Percentiles rank a stretch among this genome's conserved stretches.
These are phyloP conservation scores for Bacillus rossius DNA, from an alignment of 1,140 invertebrate genomes.

Conservation along the genomic window DNA sequence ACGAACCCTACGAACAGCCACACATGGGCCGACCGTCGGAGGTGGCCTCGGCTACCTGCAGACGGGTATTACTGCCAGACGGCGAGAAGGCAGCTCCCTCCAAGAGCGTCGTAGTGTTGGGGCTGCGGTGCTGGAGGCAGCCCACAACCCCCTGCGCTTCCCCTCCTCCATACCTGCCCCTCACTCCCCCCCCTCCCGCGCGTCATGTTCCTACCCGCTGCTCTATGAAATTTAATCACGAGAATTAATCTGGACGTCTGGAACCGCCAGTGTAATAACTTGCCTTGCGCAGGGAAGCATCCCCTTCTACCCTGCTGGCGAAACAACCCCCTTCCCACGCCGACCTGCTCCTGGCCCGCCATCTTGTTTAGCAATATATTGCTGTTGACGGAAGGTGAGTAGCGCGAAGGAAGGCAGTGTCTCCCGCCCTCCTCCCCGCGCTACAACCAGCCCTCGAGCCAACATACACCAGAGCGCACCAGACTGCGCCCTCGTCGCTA, in stretches of 20 bases:
- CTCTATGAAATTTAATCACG: conserved; percentile 22
- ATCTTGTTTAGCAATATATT: conserved; percentile 21
- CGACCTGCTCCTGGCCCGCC: conserved; percentile 3
- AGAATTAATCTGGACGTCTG: conserved; percentile 23
- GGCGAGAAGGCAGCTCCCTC: not conserved
- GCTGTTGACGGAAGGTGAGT: conserved; percentile 21
- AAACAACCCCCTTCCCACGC: no score
- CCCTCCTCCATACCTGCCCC: not conserved
- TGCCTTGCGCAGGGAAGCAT: not conserved
- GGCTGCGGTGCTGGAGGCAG: not conserved
- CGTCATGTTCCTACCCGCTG: conserved; percentile 8
- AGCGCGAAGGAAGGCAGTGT: no score
- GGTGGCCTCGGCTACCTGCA: no score
- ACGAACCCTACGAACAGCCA: no score
- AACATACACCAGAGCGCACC: no score
- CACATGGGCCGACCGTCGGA: no score
- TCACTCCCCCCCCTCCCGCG: not conserved
- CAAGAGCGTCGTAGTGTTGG: not conserved
- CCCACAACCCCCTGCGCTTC: not conserved
- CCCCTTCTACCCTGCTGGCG: no score
- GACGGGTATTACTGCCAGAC: no score
- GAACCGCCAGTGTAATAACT: conserved; percentile 20
- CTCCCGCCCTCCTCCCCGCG: no score
- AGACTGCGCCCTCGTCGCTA: no score
- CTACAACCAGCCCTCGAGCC: no score